Evolutionary conservation across 2,797 vertebrate species (phyloP).

Genomic region (Loris lydekkerianus): DNA sequence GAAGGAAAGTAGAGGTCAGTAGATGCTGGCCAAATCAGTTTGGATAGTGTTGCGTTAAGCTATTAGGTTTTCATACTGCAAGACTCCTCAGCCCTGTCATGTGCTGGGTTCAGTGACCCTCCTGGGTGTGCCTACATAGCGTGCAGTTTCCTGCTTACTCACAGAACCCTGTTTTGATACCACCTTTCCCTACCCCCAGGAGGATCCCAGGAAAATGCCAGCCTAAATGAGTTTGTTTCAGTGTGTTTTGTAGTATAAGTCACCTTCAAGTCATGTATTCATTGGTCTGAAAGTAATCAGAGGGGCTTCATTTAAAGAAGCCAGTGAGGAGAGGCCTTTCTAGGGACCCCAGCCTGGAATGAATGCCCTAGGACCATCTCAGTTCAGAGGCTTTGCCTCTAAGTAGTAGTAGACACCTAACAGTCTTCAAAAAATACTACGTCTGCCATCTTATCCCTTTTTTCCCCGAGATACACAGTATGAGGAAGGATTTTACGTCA

Average conservation of each 20-base stretch:
- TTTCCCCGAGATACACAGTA: background rate
- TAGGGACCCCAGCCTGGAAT: background rate
- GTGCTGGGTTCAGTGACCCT: background rate
- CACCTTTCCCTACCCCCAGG: background rate
- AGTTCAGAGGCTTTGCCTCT: constrained; percentile 28
- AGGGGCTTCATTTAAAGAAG: constrained; percentile 58
- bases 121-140: background rate
- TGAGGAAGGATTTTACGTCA: background rate
- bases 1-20: background rate
- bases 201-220: background rate
- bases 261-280: background rate
- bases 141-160: constrained; percentile 32
- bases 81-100: background rate
- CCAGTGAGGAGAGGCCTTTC: background rate
- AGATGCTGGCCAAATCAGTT: background rate
- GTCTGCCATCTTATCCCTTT: background rate
- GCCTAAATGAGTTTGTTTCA: constrained; percentile 50
- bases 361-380: background rate
- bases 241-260: constrained; percentile 21
- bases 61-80: background rate
- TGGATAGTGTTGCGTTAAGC: background rate
- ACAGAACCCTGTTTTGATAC: background rate
- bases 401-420: background rate
- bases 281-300: constrained; percentile 25
- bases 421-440: background rate